phyloP scores from a whole-genome alignment of 1,140 invertebrate genomes.

The Sitodiplosis mosellana region DNA sequence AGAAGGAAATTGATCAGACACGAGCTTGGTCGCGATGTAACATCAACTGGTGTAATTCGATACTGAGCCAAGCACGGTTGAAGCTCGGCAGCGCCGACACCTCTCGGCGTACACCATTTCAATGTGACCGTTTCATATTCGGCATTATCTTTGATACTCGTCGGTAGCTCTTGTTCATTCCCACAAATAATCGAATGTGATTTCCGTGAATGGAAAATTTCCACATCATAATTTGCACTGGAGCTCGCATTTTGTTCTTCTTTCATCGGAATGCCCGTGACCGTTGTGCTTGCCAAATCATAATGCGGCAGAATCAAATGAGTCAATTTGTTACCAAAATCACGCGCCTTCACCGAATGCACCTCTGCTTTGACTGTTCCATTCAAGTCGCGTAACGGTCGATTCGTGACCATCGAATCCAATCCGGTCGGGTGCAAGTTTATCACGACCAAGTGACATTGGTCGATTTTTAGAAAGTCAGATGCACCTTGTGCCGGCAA shows the following conservation, averaged over 20 bases:
- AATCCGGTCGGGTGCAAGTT: slow-evolving; percentile 68
- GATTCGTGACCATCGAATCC: slow-evolving; percentile 52
- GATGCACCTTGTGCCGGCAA: slow-evolving; percentile 34
- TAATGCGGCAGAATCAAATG: slow-evolving; percentile 70
- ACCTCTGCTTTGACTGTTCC: slow-evolving; percentile 36
- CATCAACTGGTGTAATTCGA: slow-evolving; percentile 87
- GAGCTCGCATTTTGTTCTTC: slow-evolving; percentile 97
- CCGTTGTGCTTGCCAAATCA: slow-evolving; percentile 83
- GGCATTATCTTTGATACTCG: slow-evolving; percentile 29
- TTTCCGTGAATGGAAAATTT: slow-evolving; percentile 73
- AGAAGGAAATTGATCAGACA: slow-evolving; percentile 93
- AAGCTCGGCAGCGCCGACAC: slow-evolving; percentile 53
- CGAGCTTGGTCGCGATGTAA: slow-evolving; percentile 83
- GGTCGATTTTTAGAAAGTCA: slow-evolving; percentile 55
- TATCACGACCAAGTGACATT: slow-evolving; percentile 75
- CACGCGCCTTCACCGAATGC: slow-evolving; percentile 43
- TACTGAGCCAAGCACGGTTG: slow-evolving; percentile 69
- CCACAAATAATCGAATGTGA: slow-evolving; percentile 62
- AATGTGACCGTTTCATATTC: slow-evolving; percentile 58
- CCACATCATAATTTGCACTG: slow-evolving; percentile 95
- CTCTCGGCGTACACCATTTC: slow-evolving; percentile 90
- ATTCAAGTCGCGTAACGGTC: slow-evolving; percentile 39
- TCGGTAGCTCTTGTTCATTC: slow-evolving; percentile 32
- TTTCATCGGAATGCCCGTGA: slow-evolving; percentile 98
- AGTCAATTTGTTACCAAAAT: slow-evolving; percentile 47